Evolutionary conservation across 1,140 invertebrate genomes (phyloP).

Genomic region (Halyomorpha halys): DNA sequence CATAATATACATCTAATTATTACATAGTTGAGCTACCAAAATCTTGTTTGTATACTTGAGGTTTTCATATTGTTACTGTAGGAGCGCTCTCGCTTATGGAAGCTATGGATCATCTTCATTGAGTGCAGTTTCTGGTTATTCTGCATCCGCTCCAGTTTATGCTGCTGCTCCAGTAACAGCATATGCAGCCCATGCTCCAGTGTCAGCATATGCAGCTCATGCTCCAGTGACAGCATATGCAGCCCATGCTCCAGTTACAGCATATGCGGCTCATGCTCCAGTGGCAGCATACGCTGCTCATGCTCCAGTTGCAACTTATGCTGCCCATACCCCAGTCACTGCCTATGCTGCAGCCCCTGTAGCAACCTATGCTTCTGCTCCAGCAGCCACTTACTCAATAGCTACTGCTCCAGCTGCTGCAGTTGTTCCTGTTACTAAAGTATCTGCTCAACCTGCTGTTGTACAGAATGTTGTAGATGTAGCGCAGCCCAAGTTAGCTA

Average conservation of each 20-base stretch:
- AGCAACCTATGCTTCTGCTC: not conserved
- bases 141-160: too few relatives aligned
- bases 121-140: too few relatives aligned
- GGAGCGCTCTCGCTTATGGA: too few relatives aligned
- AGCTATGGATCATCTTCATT: too few relatives aligned
- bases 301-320: slow-evolving; percentile 8
- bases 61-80: too few relatives aligned
- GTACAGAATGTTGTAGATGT: slow-evolving; percentile 45
- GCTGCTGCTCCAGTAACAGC: not conserved
- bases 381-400: not conserved
- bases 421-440: slow-evolving; percentile 42
- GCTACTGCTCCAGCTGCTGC: slow-evolving; percentile 38
- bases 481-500: slow-evolving; percentile 42
- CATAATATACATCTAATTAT: too few relatives aligned
- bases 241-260: slow-evolving; percentile 10
- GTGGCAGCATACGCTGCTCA: not conserved
- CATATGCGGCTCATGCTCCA: slow-evolving; percentile 1
- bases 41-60: too few relatives aligned
- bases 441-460: slow-evolving; percentile 41
- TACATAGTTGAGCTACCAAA: too few relatives aligned
- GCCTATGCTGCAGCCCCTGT: not conserved
- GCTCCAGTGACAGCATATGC: slow-evolving; percentile 10
- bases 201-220: not conserved
- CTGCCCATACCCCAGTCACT: not conserved
- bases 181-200: not conserved